phyloP scores from a whole-genome alignment of 2,888 invertebrate species.

The Aphodius sticticus region DNA sequence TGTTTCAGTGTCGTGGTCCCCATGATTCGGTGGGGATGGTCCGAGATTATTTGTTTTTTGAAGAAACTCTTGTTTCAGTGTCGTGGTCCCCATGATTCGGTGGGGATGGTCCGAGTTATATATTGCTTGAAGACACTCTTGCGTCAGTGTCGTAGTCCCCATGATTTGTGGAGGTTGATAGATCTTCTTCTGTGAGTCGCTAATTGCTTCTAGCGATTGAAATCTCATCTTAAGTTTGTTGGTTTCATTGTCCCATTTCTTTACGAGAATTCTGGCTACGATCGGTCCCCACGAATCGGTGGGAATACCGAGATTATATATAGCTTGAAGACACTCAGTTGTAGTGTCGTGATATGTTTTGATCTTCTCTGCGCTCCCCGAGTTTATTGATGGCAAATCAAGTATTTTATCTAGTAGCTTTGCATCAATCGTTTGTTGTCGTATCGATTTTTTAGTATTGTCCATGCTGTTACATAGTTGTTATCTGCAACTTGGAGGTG shows the following conservation, averaged over 20 bases:
- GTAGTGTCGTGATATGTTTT: too few relatives aligned
- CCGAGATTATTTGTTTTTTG: too few relatives aligned
- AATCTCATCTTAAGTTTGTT: not conserved
- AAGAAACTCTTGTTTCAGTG: too few relatives aligned
- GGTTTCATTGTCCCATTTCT: conserved; percentile 6
- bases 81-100: too few relatives aligned
- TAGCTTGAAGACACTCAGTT: not conserved
- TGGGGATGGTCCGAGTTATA: too few relatives aligned
- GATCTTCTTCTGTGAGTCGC: not conserved
- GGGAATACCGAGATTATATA: not conserved
- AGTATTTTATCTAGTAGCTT: not conserved
- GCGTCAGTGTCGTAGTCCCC: not conserved
- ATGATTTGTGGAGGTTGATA: not conserved
- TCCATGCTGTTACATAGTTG: conserved; percentile 5
- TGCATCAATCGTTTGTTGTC: not conserved
- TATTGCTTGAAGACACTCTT: too few relatives aligned
- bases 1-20: too few relatives aligned
- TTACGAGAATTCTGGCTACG: not conserved
- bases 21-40: too few relatives aligned
- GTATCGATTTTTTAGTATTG: not conserved
- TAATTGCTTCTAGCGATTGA: conserved; percentile 7
- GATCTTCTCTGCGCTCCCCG: too few relatives aligned
- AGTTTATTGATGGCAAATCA: not conserved
- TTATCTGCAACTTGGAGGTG: not conserved
- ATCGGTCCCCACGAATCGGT: not conserved